These are phyloP conservation scores for Corythaeola cristata DNA, from an alignment of 2,113 vertebrate species.

Conservation along the genomic window DNA sequence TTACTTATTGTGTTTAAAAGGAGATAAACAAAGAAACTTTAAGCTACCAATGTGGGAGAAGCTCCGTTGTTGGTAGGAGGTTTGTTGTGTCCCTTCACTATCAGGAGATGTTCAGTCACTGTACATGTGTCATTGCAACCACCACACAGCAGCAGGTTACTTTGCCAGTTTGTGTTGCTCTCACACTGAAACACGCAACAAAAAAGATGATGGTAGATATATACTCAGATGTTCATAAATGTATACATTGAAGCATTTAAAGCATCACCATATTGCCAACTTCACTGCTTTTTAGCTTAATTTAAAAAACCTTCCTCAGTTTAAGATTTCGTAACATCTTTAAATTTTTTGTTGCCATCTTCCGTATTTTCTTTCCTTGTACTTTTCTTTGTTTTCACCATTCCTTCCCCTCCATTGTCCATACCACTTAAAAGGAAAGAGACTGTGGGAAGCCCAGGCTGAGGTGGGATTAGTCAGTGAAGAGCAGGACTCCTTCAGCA, in stretches of 20 bases:
- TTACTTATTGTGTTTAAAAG: neutral
- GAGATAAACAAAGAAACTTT: neutral
- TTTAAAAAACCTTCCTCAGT: neutral
- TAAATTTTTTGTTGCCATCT: neutral
- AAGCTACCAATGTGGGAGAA: neutral
- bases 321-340: neutral
- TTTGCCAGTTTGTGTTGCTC: neutral
- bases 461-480: neutral
- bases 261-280: neutral
- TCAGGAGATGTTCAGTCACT: neutral
- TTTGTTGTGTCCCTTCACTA: neutral
- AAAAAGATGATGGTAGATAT: neutral
- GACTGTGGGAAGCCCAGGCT: neutral
- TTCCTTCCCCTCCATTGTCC: neutral
- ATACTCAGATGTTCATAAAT: neutral
- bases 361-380: neutral
- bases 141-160: neutral
- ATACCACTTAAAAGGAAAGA: neutral
- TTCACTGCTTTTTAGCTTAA: neutral
- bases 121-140: neutral
- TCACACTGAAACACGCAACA: neutral
- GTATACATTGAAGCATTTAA: neutral
- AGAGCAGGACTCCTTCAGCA: neutral
- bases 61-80: neutral
- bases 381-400: neutral